These are phyloP conservation scores for Coilia nasus DNA, from an alignment of 2,797 vertebrate genomes.

Conservation along the genomic window DNA sequence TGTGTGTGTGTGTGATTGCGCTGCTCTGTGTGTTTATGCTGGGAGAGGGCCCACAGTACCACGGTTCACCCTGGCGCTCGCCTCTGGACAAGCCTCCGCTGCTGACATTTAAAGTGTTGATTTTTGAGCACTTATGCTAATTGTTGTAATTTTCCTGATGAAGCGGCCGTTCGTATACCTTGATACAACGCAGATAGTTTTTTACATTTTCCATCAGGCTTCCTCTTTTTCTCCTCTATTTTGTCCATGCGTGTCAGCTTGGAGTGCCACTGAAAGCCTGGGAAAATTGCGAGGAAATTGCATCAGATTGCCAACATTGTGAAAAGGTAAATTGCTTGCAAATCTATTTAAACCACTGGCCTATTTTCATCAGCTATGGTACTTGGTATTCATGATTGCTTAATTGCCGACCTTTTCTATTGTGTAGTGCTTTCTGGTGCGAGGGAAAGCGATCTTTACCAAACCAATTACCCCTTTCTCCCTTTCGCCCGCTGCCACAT, in stretches of 20 bases:
- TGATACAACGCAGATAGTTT: constrained; percentile 99
- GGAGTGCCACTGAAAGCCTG: constrained; percentile 99
- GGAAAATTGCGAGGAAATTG: constrained; percentile 99
- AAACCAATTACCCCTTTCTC: constrained; percentile 99
- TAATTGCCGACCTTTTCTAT: constrained; percentile 99
- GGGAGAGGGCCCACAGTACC: constrained; percentile 87
- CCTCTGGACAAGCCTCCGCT: constrained; percentile 96
- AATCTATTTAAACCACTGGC: constrained; percentile 99
- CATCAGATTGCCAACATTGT: constrained; percentile 99
- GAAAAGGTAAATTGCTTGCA: constrained; percentile 99
- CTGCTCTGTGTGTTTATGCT: constrained; percentile 90
- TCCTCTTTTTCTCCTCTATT: constrained; percentile 91
- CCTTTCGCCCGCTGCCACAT: constrained; percentile 94
- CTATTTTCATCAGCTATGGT: constrained; percentile 99
- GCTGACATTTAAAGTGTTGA: constrained; percentile 99
- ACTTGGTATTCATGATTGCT: constrained; percentile 99
- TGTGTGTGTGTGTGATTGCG: constrained; percentile 99
- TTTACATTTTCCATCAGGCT: constrained; percentile 98
- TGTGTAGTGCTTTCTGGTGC: constrained; percentile 99
- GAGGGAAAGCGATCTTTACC: constrained; percentile 99
- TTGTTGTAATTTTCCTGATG: constrained; percentile 99
- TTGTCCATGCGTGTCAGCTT: constrained; percentile 99
- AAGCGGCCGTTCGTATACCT: constrained; percentile 99
- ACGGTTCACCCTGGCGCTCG: constrained; percentile 85
- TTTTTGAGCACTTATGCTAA: constrained; percentile 99